Conservation (phyloP, 2,888 invertebrate genomes). For the Acleris literana region DNA sequence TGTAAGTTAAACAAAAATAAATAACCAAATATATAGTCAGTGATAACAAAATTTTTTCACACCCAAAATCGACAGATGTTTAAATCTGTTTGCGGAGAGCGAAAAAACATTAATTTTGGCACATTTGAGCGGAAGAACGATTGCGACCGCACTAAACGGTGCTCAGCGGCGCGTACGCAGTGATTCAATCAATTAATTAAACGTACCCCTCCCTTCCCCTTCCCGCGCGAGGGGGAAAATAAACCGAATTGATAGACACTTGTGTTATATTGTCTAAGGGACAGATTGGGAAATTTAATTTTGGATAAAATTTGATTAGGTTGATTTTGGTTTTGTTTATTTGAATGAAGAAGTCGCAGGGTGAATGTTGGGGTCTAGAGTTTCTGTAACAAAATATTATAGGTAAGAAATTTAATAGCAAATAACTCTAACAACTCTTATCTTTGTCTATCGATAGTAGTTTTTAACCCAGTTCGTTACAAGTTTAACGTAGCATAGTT, state of each 20-base stretch:
- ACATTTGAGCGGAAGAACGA: constrained; percentile 32
- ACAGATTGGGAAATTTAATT: constrained; percentile 34
- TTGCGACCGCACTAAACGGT: constrained; percentile 26
- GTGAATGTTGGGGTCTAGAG: not conserved
- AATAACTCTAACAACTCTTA: too few species aligned
- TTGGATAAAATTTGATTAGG: constrained; percentile 26
- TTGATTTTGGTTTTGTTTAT: constrained; percentile 25
- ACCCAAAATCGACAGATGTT: constrained; percentile 21
- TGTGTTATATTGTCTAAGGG: constrained; percentile 23
- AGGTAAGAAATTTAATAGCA: not conserved
- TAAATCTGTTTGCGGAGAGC: constrained; percentile 15
- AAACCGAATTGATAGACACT: constrained; percentile 33
- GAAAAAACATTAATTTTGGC: constrained; percentile 31
- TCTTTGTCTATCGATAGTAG: too few species aligned
- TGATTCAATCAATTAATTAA: constrained; percentile 40
- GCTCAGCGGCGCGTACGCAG: constrained; percentile 26
- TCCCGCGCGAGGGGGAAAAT: constrained; percentile 6
- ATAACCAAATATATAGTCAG: too few species aligned
- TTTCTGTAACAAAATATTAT: not conserved
- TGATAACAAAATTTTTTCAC: too few species aligned
- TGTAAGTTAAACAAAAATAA: too few species aligned
- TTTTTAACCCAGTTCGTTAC: too few species aligned
- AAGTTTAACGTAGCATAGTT: too few species aligned
- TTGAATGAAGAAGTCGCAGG: constrained; percentile 10
- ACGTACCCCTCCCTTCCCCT: constrained; percentile 12